Conservation (phyloP, 2,797 vertebrate genomes). For the Pitangus sulphuratus region DNA sequence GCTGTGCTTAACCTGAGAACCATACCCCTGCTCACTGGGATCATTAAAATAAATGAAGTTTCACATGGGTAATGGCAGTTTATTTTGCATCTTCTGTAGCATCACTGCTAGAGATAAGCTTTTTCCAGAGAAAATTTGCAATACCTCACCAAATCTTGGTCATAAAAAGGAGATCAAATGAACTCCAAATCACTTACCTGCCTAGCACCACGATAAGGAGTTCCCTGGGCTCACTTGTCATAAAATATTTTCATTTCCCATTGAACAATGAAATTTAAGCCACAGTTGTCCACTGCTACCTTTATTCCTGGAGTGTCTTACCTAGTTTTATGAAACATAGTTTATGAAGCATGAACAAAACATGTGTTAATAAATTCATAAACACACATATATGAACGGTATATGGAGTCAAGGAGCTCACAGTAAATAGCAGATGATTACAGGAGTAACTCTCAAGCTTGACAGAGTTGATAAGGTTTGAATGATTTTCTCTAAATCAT, state of each 20-base stretch:
- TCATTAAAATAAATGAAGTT: constrained; percentile 5
- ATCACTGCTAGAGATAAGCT: neutral
- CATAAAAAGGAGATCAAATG: neutral
- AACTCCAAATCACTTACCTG: neutral
- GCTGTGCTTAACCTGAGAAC: constrained; percentile 18
- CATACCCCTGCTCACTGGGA: neutral
- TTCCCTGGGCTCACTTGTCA: neutral
- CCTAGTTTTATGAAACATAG: neutral
- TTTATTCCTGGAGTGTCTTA: neutral
- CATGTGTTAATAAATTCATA: neutral
- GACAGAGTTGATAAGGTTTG: neutral
- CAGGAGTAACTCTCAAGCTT: neutral
- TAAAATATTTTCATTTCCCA: neutral
- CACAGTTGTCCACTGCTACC: neutral
- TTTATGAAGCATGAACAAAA: neutral
- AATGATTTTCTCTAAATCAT: neutral
- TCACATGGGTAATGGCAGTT: neutral
- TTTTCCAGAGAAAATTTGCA: neutral
- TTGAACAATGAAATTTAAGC: neutral
- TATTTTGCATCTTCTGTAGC: neutral
- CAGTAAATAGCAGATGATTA: neutral
- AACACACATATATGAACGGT: neutral
- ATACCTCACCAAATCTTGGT: neutral
- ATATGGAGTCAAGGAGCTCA: neutral
- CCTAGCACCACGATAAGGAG: neutral